Evolutionary conservation across 2,888 invertebrate species (phyloP).

Genomic region (Steromphala cineraria): DNA sequence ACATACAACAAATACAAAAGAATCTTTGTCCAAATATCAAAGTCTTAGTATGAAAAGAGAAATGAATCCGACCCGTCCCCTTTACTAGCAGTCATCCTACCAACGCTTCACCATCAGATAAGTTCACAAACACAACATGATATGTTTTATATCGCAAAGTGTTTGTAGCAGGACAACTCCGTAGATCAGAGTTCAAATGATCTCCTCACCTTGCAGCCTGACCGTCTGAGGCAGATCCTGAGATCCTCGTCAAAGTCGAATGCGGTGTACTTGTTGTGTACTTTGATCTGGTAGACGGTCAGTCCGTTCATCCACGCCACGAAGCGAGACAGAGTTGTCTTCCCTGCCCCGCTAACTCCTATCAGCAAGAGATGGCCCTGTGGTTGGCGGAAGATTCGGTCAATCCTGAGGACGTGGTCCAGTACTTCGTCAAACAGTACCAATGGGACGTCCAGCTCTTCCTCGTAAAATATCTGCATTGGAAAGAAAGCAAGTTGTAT

Average conservation of each 20-base stretch:
- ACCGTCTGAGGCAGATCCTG: conserved; percentile 79
- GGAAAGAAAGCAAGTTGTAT: neutral
- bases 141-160: too few relatives aligned
- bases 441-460: conserved; percentile 97
- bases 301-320: conserved; percentile 99
- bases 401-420: conserved; percentile 98
- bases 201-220: conserved; percentile 77
- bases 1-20: too few relatives aligned
- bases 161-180: too few relatives aligned
- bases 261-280: conserved; percentile 98
- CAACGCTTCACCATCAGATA: too few relatives aligned
- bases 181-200: too few relatives aligned
- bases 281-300: conserved; percentile 99
- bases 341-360: conserved; percentile 98
- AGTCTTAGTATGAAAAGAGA: too few relatives aligned
- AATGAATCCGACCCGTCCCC: too few relatives aligned
- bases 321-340: conserved; percentile 98
- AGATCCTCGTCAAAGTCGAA: conserved; percentile 99
- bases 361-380: conserved; percentile 98
- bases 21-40: too few relatives aligned
- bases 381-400: conserved; percentile 98
- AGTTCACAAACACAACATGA: too few relatives aligned
- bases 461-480: conserved; percentile 94
- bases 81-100: too few relatives aligned
- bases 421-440: conserved; percentile 99